Evolutionary conservation across 1,140 invertebrate species (phyloP), one percentile per base, ranked within the genome.

Genomic region (Sycophaga agraensis): DNA sequence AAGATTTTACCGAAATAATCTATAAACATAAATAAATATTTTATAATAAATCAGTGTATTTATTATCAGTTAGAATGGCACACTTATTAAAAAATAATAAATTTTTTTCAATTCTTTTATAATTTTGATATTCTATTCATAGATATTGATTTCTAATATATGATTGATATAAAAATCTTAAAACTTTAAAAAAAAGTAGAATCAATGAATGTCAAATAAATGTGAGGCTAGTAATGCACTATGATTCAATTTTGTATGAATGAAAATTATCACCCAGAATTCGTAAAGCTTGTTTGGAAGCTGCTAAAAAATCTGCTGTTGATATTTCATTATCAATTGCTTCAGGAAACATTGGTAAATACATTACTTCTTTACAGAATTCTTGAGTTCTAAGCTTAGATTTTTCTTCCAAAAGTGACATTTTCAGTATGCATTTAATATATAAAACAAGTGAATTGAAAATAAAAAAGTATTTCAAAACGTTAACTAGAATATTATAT

Each of bases 1-100:
- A 91, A 91, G 4, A 87, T 74, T 77, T 85, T 89, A 59, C 89
- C 89, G 73, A 90, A 85, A 71, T 84, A 83, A 70, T 89, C 89
- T 91, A 77, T 17, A 6, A 35, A 16, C 43, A n/a, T 9, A 8
- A n/a, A 45, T 22, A 9, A 19, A 22, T 24, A 39, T 24, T 22
- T 51, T 4, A 17, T 26, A 39, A 40, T 26, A 5, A 26, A 21
- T 37, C 1, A 14, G 11, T 22, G 17, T 39, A 16, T n/a, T n/a
- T n/a, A n/a, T n/a, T n/a, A n/a, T n/a, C n/a, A n/a, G n/a, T 51
- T 14, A 31, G 4, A 17, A 16, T 16, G 17, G 24, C 14, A 46
- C 4, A 26, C 28, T 12, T 26, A 14, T 4, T 6, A 14, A 3
- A 24, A 11, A 26, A 12, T 24, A 24, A 31, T 16, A 66, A 84